These are phyloP conservation scores for Orius laevigatus DNA, from an alignment of 1,140 invertebrate species.

Conservation along the genomic window DNA sequence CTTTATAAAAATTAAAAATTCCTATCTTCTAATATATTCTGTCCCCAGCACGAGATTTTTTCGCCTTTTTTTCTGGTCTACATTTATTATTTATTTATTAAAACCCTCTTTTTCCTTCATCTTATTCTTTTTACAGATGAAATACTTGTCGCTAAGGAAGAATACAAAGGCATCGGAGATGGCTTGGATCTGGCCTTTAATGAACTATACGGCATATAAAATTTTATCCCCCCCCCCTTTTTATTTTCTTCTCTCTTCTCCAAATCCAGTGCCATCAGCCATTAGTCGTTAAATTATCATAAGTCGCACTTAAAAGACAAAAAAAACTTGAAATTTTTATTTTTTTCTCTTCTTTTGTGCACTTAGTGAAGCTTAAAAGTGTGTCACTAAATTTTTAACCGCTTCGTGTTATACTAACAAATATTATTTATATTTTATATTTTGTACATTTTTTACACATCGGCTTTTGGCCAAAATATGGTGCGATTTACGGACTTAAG, in stretches of 20 bases:
- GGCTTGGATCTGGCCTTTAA: slow-evolving; percentile 96
- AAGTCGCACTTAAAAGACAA: slow-evolving; percentile 6
- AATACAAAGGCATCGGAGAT: slow-evolving; percentile 98
- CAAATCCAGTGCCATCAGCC: not conserved
- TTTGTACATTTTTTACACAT: not conserved
- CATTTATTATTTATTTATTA: not conserved
- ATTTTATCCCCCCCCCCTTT: slow-evolving; percentile 3
- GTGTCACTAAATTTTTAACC: slow-evolving; percentile 3
- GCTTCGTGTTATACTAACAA: not conserved
- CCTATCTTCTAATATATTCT: too few species aligned
- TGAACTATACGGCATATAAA: slow-evolving; percentile 80
- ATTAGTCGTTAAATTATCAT: not conserved
- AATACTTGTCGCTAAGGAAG: slow-evolving; percentile 95
- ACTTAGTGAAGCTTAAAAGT: slow-evolving; percentile 3
- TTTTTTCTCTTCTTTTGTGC: slow-evolving; percentile 2
- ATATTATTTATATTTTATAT: slow-evolving; percentile 7
- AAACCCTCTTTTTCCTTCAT: slow-evolving; percentile 1
- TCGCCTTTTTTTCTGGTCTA: slow-evolving; percentile 2
- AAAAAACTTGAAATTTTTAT: slow-evolving; percentile 10
- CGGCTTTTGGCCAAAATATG: not conserved
- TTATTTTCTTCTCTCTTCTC: slow-evolving; percentile 8
- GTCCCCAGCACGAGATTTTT: not conserved
- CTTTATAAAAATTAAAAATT: too few species aligned
- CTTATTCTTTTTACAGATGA: slow-evolving; percentile 64
- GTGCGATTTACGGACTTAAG: not conserved